These are phyloP conservation scores for Bucco capensis DNA, from an alignment of 2,113 vertebrate species.

Conservation along the genomic window DNA sequence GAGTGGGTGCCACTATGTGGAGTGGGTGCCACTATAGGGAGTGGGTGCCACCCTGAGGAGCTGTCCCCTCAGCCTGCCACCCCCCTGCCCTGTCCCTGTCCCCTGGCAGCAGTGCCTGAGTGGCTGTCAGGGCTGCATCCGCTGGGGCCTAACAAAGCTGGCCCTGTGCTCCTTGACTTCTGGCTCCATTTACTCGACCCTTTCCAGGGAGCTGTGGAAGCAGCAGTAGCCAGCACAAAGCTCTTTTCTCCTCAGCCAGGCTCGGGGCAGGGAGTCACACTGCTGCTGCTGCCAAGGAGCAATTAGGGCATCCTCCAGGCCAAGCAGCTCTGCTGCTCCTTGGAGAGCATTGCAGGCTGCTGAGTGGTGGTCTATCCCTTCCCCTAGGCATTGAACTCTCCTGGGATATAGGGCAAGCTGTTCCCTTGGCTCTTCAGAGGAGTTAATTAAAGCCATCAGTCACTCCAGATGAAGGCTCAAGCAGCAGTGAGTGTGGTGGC, in stretches of 20 bases:
- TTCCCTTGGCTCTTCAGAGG: not conserved
- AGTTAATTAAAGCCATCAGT: not conserved
- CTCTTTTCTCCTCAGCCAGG: not conserved
- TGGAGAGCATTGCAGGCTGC: fast-evolving
- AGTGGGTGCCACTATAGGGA: not conserved
- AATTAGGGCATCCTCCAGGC: fast-evolving
- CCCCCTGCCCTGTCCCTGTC: not conserved
- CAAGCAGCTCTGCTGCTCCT: not conserved
- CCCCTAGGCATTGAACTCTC: not conserved
- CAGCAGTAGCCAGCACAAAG: not conserved
- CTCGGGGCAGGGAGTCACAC: fast-evolving
- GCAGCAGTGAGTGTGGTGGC: fast-evolving
- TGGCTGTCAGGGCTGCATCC: not conserved
- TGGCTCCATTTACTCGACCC: constrained; percentile 50
- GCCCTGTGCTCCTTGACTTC: constrained; percentile 39
- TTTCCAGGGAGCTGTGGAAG: not conserved
- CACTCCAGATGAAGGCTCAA: not conserved
- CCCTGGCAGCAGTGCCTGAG: not conserved
- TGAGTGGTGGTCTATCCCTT: not conserved
- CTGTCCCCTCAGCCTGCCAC: not conserved
- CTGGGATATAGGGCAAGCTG: not conserved
- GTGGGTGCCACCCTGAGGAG: too few species aligned
- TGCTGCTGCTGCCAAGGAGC: not conserved
- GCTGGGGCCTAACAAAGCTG: not conserved
- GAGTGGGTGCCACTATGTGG: too few species aligned